Percentiles rank a stretch among this genome's conserved stretches.
These are phyloP conservation scores for Cheilosia urbana DNA, from an alignment of 2,888 invertebrate species.

Conservation along the genomic window DNA sequence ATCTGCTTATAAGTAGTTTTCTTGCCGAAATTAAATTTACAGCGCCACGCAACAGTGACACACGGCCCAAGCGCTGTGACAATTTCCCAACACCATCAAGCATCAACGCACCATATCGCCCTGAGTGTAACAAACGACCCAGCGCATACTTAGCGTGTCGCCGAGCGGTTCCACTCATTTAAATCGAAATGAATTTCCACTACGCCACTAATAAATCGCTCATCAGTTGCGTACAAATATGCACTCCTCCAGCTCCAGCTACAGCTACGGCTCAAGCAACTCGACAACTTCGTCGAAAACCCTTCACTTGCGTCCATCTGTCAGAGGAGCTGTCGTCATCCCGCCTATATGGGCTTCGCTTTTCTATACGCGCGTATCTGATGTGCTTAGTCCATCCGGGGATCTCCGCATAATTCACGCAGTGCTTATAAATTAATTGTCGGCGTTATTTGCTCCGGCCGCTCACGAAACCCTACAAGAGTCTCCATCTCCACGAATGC, in stretches of 20 bases:
- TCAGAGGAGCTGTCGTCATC: conserved; percentile 65
- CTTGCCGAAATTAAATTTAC: conserved; percentile 37
- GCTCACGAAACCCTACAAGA: not conserved
- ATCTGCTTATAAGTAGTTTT: not conserved
- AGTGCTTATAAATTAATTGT: conserved; percentile 76
- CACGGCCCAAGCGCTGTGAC: conserved; percentile 44
- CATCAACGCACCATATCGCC: not conserved
- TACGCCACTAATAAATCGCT: conserved; percentile 63
- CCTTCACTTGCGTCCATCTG: conserved; percentile 63
- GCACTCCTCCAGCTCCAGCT: conserved; percentile 4
- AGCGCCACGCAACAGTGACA: conserved; percentile 22
- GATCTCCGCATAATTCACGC: conserved; percentile 73
- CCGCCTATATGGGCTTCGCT: conserved; percentile 13
- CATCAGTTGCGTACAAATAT: conserved; percentile 33
- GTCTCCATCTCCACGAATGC: not conserved
- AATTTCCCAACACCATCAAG: conserved; percentile 35
- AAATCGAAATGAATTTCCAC: conserved; percentile 65
- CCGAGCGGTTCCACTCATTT: conserved; percentile 63
- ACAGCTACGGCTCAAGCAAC: conserved; percentile 5
- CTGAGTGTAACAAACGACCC: conserved; percentile 44
- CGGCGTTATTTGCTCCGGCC: conserved; percentile 69
- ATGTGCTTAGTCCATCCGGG: conserved; percentile 62
- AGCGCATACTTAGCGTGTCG: conserved; percentile 53
- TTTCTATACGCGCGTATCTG: conserved; percentile 23
- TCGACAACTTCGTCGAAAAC: conserved; percentile 47